A percentile compares a stretch with the other conserved stretches of the same genome.
phyloP scores from a whole-genome alignment of 2,888 invertebrate species.

The Pharmacophagus antenor region DNA sequence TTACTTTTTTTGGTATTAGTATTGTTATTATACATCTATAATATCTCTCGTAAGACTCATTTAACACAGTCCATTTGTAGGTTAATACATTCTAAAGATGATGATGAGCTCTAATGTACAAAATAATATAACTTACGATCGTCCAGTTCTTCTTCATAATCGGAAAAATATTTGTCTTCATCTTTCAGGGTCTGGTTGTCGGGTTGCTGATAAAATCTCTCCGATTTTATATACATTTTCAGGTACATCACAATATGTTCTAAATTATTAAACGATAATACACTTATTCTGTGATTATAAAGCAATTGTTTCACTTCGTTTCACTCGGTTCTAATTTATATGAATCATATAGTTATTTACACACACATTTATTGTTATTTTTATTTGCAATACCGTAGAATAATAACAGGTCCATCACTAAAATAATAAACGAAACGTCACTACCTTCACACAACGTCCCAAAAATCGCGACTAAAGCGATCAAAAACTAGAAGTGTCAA shows the following conservation, averaged over 20 bases:
- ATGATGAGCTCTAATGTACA: no score
- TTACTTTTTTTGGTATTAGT: no score
- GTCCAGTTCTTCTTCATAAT: constrained; percentile 68
- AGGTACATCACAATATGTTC: constrained; percentile 60
- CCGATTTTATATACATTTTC: constrained; percentile 74
- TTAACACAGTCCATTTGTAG: no score
- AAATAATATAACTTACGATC: constrained; percentile 60
- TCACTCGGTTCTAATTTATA: constrained; percentile 7
- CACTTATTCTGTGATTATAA: background rate
- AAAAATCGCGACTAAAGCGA: constrained; percentile 15
- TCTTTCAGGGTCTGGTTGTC: constrained; percentile 59
- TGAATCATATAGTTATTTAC: background rate
- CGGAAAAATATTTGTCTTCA: constrained; percentile 65
- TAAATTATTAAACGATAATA: constrained; percentile 11
- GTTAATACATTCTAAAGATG: no score
- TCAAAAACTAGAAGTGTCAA: background rate
- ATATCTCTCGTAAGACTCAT: no score
- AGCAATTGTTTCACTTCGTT: constrained; percentile 5
- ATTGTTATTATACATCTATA: no score
- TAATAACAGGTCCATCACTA: background rate
- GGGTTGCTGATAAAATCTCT: constrained; percentile 69
- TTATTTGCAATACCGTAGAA: background rate
- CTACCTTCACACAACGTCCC: background rate
- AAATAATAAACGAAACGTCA: background rate
- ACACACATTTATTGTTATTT: background rate